These are phyloP conservation scores for Myripristis jacobus DNA, from an alignment of 2,797 vertebrate species.

Conservation along the genomic window DNA sequence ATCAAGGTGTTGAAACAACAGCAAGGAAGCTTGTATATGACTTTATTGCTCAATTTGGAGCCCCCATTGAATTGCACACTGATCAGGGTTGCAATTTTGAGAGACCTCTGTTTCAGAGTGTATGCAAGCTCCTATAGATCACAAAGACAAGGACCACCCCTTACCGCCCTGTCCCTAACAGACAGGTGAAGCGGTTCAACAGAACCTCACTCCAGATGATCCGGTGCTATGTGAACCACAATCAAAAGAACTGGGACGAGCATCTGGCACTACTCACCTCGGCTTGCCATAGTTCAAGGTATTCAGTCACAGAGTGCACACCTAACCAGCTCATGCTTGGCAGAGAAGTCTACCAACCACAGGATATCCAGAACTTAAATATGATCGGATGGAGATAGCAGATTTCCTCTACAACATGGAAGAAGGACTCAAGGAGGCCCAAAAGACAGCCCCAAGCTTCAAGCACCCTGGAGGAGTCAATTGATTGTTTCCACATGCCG, in stretches of 20 bases:
- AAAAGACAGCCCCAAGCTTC: slow-evolving; percentile 32
- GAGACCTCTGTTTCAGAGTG: no score
- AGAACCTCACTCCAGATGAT: slow-evolving; percentile 22
- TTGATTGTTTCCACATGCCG: slow-evolving; percentile 5
- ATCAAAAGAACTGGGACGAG: slow-evolving; percentile 35
- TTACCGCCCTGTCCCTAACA: slow-evolving; percentile 31
- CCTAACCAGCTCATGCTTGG: slow-evolving; percentile 34
- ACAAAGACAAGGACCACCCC: no score
- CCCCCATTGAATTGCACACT: slow-evolving; percentile 19
- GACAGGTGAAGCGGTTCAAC: slow-evolving; percentile 33
- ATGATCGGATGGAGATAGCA: background rate
- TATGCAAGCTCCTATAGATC: no score
- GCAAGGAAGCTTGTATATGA: no score
- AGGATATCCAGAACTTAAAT: slow-evolving; percentile 24
- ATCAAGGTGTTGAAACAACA: slow-evolving; percentile 43
- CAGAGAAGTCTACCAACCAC: slow-evolving; percentile 31
- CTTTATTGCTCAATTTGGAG: slow-evolving; percentile 27
- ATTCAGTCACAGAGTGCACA: slow-evolving; percentile 28
- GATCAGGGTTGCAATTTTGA: slow-evolving; percentile 46
- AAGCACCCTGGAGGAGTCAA: slow-evolving; percentile 13
- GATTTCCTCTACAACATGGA: slow-evolving; percentile 26
- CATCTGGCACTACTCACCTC: slow-evolving; percentile 22
- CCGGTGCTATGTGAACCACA: no score
- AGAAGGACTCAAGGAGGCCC: slow-evolving; percentile 6
- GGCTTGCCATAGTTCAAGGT: slow-evolving; percentile 15